Evolutionary conservation across 2,888 invertebrate genomes (phyloP).

Genomic region (Perizoma affinitatum): DNA sequence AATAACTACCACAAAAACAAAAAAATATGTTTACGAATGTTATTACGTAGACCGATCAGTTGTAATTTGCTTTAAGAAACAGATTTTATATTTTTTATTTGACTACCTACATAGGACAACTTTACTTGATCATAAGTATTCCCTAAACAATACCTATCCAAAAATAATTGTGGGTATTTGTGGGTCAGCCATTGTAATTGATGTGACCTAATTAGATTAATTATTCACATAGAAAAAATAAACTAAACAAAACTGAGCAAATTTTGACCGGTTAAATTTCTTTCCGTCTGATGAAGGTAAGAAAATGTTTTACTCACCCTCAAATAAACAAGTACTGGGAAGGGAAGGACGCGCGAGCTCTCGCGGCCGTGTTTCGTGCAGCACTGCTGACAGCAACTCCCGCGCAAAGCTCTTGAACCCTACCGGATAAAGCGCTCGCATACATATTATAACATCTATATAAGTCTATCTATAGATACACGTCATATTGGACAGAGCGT

Average conservation of each 20-base stretch:
- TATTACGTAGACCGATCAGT: no score
- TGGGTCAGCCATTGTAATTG: background rate
- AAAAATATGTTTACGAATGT: background rate
- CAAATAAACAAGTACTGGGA: slow-evolving; percentile 5
- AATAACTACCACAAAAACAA: slow-evolving; percentile 1
- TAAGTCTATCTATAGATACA: background rate
- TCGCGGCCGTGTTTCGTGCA: slow-evolving; percentile 36
- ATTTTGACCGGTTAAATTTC: background rate
- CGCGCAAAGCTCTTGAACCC: slow-evolving; percentile 38
- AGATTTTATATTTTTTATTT: no score
- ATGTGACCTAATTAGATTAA: slow-evolving; percentile 5
- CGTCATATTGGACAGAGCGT: slow-evolving; percentile 3
- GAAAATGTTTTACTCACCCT: slow-evolving; percentile 30
- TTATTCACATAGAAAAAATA: background rate
- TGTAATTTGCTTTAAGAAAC: no score
- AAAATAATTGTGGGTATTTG: no score
- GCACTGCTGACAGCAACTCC: slow-evolving; percentile 37
- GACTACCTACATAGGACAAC: no score
- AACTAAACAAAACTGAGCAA: no score
- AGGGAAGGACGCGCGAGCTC: slow-evolving; percentile 37
- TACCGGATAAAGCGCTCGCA: slow-evolving; percentile 16
- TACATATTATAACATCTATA: slow-evolving; percentile 8
- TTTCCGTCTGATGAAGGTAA: background rate
- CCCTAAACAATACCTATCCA: no score
- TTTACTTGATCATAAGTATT: no score